These are phyloP conservation scores for Drosophila anceps DNA, from an alignment of 2,888 invertebrate genomes.

Conservation along the genomic window DNA sequence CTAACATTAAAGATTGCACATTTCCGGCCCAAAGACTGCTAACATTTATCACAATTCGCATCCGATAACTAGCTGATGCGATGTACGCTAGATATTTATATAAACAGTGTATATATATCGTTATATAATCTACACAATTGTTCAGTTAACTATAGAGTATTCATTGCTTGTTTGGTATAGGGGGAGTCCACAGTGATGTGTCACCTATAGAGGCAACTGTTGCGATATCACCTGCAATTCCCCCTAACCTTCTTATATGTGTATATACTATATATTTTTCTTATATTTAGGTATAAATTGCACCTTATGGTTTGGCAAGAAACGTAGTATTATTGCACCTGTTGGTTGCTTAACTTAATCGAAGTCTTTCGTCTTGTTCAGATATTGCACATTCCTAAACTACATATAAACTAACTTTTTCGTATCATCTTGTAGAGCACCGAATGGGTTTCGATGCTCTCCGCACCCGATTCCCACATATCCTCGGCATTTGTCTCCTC, in stretches of 20 bases:
- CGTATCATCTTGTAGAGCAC: conserved; percentile 92
- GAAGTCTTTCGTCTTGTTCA: conserved; percentile 55
- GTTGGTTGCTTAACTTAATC: conserved; percentile 45
- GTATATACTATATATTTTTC: background rate
- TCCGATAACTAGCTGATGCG: conserved; percentile 62
- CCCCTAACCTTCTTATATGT: conserved; percentile 3
- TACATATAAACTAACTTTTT: conserved; percentile 82
- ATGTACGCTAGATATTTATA: conserved; percentile 49
- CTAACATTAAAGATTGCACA: conserved; percentile 83
- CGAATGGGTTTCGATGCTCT: conserved; percentile 94
- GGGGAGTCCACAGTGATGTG: conserved; percentile 14
- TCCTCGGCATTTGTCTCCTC: conserved; percentile 91
- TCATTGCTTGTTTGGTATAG: conserved; percentile 26
- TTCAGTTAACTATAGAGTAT: conserved; percentile 27
- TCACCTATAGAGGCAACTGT: conserved; percentile 24
- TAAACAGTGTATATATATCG: conserved; percentile 2
- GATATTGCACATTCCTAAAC: conserved; percentile 64
- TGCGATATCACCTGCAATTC: conserved; percentile 36
- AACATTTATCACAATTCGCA: conserved; percentile 85
- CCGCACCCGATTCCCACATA: conserved; percentile 94
- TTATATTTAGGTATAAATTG: conserved; percentile 43
- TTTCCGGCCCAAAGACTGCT: conserved; percentile 85
- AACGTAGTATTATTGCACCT: conserved; percentile 71
- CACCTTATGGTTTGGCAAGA: conserved; percentile 76
- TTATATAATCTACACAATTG: conserved; percentile 9